A percentile compares a stretch with the other conserved stretches of the same genome.
Evolutionary conservation across 2,797 vertebrate species (phyloP).

Genomic region (Zalophus californianus): DNA sequence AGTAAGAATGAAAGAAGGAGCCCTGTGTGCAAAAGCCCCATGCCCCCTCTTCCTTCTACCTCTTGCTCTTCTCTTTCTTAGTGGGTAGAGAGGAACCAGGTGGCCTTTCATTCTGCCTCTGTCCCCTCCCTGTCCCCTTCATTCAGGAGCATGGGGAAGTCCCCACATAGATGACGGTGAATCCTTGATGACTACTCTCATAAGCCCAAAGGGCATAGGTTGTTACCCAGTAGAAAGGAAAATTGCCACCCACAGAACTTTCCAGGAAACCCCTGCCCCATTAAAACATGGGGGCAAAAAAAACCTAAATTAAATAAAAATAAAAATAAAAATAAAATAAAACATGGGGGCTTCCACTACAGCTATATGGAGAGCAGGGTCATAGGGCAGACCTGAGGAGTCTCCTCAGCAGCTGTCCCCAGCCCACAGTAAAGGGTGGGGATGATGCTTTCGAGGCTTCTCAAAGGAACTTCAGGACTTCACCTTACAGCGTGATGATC

Average conservation of each 20-base stretch:
- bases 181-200: constrained; percentile 25
- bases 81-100: not conserved
- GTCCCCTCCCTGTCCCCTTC: not conserved
- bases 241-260: constrained; percentile 72
- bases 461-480: not conserved
- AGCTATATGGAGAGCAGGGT: not conserved
- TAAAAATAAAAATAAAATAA: not conserved
- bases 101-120: not conserved
- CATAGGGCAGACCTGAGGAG: not conserved
- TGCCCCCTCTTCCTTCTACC: not conserved
- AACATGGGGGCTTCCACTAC: not conserved
- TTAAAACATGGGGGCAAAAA: not conserved
- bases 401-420: not conserved
- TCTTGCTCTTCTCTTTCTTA: not conserved
- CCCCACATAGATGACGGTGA: constrained; percentile 6
- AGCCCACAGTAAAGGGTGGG: not conserved
- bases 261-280: constrained; percentile 68
- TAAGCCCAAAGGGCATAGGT: constrained; percentile 63
- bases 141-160: constrained; percentile 46
- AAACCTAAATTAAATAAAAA: no score
- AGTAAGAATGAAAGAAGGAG: not conserved
- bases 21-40: not conserved
- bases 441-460: not conserved
- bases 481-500: not conserved
- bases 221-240: constrained; percentile 47